A percentile compares a stretch with the other conserved stretches of the same genome.
Evolutionary conservation across 2,113 vertebrate genomes (phyloP).

Genomic region (human (Homo sapiens)): GRCh38 chr6:68223001-68223500

Average conservation of each 20-base stretch:
- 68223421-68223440: not conserved
- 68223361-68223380: not conserved
- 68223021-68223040: not conserved
- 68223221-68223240: not conserved
- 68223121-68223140: not conserved
- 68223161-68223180: not conserved
- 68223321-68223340: not conserved
- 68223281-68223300: not conserved
- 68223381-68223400: not conserved
- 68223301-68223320: not conserved
- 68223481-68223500: conserved; percentile 33
- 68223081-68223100: not conserved
- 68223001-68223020: not conserved
- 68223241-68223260: not conserved
- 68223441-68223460: not conserved
- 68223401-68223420: not conserved
- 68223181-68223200: not conserved
- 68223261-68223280: not conserved
- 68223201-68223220: not conserved
- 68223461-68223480: not conserved
- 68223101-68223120: not conserved
- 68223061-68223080: not conserved
- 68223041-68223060: not conserved
- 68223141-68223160: not conserved
- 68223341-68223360: not conserved